A percentile compares a stretch with the other conserved stretches of the same genome.
phyloP scores from a whole-genome alignment of 2,113 vertebrate species.

The Romanogobio albipinnatus region DNA sequence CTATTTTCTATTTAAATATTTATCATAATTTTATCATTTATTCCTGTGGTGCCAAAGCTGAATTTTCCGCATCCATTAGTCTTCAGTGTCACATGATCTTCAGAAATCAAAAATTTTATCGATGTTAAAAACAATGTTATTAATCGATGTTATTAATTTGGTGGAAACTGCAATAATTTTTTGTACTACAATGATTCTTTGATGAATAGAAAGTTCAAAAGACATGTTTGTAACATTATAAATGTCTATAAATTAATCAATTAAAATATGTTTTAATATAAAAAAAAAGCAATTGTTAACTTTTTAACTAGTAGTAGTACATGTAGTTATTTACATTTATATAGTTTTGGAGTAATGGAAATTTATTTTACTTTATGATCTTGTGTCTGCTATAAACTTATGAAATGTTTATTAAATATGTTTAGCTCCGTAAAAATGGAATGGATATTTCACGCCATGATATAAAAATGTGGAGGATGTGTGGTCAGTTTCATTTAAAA shows the following conservation, averaged over 20 bases:
- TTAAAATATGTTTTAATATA: no score
- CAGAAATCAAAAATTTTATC: not conserved
- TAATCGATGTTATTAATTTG: not conserved
- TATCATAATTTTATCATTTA: no score
- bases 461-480: not conserved
- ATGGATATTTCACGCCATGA: not conserved
- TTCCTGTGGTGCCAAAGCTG: not conserved
- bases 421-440: not conserved
- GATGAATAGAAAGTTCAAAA: no score
- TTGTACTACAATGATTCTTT: no score
- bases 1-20: not conserved
- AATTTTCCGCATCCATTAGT: not conserved
- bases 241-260: no score
- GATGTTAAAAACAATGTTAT: not conserved
- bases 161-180: no score
- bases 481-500: conserved; percentile 14
- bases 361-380: not conserved
- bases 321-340: no score
- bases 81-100: not conserved
- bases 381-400: no score
- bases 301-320: no score
- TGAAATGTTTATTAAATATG: no score
- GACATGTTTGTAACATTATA: no score
- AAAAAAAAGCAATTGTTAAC: no score
- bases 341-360: not conserved